Conservation (phyloP, 2,888 invertebrate species). For the Cantharis rustica region DNA sequence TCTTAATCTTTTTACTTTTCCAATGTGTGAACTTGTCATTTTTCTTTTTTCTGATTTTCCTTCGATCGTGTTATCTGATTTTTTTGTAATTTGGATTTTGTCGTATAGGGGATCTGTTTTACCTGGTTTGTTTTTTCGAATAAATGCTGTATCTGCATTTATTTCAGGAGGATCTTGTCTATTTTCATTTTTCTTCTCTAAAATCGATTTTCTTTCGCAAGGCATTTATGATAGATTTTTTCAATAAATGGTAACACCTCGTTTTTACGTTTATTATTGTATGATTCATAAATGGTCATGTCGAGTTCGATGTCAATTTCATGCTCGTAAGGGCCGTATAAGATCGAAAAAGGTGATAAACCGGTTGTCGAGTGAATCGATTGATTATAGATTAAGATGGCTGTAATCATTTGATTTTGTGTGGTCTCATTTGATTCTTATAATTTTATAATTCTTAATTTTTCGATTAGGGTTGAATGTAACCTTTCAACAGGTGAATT, state of each 20-base stretch:
- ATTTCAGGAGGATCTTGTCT: neutral
- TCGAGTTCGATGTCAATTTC: neutral
- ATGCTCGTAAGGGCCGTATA: neutral
- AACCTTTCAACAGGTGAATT: neutral
- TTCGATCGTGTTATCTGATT: too few species aligned
- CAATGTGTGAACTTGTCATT: too few species aligned
- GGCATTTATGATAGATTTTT: neutral
- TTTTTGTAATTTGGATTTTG: too few species aligned
- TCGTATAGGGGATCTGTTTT: too few species aligned
- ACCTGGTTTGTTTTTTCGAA: too few species aligned
- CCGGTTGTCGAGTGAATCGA: neutral
- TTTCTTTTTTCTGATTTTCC: too few species aligned
- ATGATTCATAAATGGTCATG: neutral
- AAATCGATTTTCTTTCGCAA: neutral
- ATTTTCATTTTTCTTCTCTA: neutral
- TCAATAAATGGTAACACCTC: neutral
- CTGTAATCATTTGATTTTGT: neutral
- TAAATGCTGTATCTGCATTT: neutral
- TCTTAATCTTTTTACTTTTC: too few species aligned
- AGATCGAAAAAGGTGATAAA: neutral
- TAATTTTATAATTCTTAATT: too few species aligned
- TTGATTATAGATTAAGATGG: neutral
- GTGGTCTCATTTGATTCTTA: too few species aligned
- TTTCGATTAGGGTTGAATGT: too few species aligned
- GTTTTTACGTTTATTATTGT: neutral